phyloP scores from a whole-genome alignment of 2,797 vertebrate species.

The Phoxinus dragarum region DNA sequence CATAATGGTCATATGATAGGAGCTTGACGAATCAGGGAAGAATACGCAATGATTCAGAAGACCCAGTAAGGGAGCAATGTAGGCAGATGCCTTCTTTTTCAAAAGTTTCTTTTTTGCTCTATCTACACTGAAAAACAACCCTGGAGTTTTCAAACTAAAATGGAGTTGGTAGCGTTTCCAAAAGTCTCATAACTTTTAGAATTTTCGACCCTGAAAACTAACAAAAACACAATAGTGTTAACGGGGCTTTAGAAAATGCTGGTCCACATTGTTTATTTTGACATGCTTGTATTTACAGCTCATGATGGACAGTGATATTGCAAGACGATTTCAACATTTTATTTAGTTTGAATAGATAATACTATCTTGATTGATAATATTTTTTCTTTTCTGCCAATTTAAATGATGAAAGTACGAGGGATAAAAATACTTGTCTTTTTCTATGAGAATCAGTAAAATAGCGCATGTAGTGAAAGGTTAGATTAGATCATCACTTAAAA shows the following conservation, averaged over 20 bases:
- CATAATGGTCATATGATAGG: too few relatives aligned
- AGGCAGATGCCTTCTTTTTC: too few relatives aligned
- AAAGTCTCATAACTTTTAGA: too few relatives aligned
- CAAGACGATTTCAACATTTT: not conserved
- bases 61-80: too few relatives aligned
- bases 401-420: not conserved
- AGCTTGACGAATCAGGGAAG: too few relatives aligned
- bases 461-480: not conserved
- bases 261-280: not conserved
- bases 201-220: too few relatives aligned
- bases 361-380: not conserved
- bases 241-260: not conserved
- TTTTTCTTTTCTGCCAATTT: not conserved
- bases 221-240: too few relatives aligned
- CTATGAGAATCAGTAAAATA: not conserved
- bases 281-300: not conserved
- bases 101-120: too few relatives aligned
- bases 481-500: not conserved
- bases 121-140: too few relatives aligned
- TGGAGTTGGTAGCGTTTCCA: too few relatives aligned
- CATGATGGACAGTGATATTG: not conserved
- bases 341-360: not conserved
- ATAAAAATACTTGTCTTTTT: not conserved
- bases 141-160: too few relatives aligned
- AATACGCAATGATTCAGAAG: too few relatives aligned